Evolutionary conservation across 2,113 vertebrate genomes (phyloP).

Genomic region (Arvicanthis niloticus): DNA sequence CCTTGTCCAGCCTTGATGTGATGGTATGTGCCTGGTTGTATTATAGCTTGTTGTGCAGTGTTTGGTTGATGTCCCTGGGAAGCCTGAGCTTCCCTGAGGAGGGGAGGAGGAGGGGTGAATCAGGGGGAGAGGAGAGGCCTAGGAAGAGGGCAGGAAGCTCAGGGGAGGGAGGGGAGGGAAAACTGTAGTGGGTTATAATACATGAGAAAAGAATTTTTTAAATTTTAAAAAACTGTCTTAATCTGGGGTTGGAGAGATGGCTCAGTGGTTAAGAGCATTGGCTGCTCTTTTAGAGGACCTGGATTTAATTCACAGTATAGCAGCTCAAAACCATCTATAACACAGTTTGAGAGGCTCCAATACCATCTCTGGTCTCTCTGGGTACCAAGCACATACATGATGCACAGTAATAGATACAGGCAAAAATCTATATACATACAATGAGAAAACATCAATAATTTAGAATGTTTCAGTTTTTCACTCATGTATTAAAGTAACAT

Average conservation of each 20-base stretch:
- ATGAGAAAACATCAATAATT: neutral
- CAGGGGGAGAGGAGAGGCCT: neutral
- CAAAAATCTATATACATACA: neutral
- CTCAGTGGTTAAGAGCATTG: neutral
- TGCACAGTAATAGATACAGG: neutral
- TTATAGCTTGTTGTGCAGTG: neutral
- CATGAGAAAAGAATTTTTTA: neutral
- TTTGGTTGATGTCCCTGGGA: neutral
- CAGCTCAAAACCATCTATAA: neutral
- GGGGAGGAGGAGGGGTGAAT: neutral
- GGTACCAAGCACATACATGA: neutral
- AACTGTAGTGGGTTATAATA: neutral
- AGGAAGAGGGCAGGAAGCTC: neutral
- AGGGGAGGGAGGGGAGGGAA: neutral
- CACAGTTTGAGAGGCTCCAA: neutral
- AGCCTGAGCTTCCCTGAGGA: neutral
- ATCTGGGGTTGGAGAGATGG: neutral
- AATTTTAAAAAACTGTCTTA: neutral
- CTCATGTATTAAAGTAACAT: neutral
- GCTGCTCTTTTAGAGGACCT: neutral
- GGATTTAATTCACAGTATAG: neutral
- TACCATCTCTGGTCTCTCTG: neutral
- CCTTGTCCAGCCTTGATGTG: neutral
- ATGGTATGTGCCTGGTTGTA: neutral
- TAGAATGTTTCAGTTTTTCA: neutral